phyloP scores from a whole-genome alignment of 2,888 invertebrate species.

The Eristalis arbustorum region DNA sequence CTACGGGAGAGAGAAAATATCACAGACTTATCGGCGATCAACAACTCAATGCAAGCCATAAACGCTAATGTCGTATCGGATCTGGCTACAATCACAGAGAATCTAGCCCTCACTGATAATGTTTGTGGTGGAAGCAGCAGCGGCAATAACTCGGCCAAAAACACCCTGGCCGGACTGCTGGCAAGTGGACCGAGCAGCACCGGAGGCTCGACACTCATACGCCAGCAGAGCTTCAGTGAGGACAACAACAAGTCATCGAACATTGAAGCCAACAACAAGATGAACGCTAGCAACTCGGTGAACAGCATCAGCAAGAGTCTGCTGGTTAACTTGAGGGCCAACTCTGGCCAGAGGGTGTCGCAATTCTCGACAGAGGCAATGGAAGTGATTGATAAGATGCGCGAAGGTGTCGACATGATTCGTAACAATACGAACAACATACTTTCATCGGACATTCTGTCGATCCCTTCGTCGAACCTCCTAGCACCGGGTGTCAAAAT shows the following conservation, averaged over 20 bases:
- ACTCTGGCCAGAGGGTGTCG: conserved; percentile 74
- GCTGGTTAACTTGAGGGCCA: conserved; percentile 76
- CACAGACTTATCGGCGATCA: conserved; percentile 86
- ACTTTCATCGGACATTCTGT: conserved; percentile 86
- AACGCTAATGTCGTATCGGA: conserved; percentile 83
- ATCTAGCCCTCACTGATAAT: conserved; percentile 86
- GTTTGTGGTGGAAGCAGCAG: conserved; percentile 83
- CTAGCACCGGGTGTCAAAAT: conserved; percentile 81
- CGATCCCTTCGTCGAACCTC: conserved; percentile 81
- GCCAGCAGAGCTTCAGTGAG: conserved; percentile 80
- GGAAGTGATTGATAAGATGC: conserved; percentile 85
- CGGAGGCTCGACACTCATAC: conserved; percentile 71
- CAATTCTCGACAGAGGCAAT: conserved; percentile 82
- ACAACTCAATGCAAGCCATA: conserved; percentile 85
- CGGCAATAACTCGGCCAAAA: conserved; percentile 80
- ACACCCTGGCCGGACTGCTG: conserved; percentile 75
- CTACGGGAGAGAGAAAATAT: conserved; percentile 82
- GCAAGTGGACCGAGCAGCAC: conserved; percentile 79
- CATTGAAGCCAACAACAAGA: conserved; percentile 80
- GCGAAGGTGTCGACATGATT: conserved; percentile 86
- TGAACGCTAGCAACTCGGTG: conserved; percentile 79
- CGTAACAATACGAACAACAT: conserved; percentile 90
- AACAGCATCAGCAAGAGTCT: conserved; percentile 78
- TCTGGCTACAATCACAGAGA: conserved; percentile 93
- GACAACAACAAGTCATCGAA: conserved; percentile 81